Conservation (phyloP, 2,888 invertebrate genomes). For the Ennomos fuscantarius region DNA sequence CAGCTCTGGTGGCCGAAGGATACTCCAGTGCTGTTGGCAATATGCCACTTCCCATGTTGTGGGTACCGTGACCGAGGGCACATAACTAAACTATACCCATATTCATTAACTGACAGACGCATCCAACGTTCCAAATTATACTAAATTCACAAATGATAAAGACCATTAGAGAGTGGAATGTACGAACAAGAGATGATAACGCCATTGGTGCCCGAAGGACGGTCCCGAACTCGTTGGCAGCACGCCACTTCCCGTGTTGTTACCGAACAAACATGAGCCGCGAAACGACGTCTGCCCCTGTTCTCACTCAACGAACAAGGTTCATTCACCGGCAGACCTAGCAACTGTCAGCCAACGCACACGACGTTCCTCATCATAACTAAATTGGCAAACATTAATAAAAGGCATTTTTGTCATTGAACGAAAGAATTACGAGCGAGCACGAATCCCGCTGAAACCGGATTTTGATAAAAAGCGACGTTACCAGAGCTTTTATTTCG, state of each 20-base stretch:
- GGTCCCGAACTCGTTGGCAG: constrained; percentile 62
- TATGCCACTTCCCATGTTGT: constrained; percentile 13
- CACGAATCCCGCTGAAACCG: constrained; percentile 37
- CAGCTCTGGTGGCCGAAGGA: constrained; percentile 16
- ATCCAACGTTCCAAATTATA: constrained; percentile 12
- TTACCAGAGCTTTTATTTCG: constrained; percentile 27
- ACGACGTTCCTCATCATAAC: constrained; percentile 30
- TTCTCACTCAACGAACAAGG: constrained; percentile 43
- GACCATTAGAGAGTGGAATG: constrained; percentile 50
- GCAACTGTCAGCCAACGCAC: constrained; percentile 35
- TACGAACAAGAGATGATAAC: constrained; percentile 56
- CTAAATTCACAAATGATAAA: constrained; percentile 40
- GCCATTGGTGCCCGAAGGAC: constrained; percentile 50
- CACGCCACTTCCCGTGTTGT: constrained; percentile 60
- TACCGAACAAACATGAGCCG: constrained; percentile 35
- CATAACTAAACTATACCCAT: constrained; percentile 1
- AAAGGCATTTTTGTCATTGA: constrained; percentile 45
- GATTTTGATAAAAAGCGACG: constrained; percentile 30
- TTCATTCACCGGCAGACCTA: constrained; percentile 53
- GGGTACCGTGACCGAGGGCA: constrained; percentile 3
- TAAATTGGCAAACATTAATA: constrained; percentile 52
- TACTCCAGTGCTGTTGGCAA: constrained; percentile 8
- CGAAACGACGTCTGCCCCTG: constrained; percentile 32
- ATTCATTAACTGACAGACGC: constrained; percentile 14
- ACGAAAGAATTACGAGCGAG: constrained; percentile 48